Conservation (phyloP, 2,797 vertebrate species). For the Schizopygopsis pylzovi region DNA sequence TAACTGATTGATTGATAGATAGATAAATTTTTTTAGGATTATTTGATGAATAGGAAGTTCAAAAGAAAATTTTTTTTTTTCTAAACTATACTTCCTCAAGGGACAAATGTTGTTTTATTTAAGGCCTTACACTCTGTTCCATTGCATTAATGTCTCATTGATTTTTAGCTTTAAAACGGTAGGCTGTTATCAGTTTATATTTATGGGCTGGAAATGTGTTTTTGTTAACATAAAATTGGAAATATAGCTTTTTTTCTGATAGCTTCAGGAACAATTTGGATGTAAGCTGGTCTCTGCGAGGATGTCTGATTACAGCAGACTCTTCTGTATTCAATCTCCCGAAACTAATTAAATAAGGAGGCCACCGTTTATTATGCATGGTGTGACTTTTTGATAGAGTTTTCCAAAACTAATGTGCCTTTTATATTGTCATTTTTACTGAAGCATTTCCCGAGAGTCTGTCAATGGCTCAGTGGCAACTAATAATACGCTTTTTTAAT, state of each 20-base stretch:
- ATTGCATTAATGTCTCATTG: not conserved
- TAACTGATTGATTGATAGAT: too few species aligned
- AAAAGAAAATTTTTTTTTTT: not conserved
- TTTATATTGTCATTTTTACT: constrained; percentile 31
- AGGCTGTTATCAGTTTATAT: not conserved
- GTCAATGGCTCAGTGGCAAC: not conserved
- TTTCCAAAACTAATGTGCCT: constrained; percentile 34
- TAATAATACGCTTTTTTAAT: constrained; percentile 27
- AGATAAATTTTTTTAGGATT: too few species aligned
- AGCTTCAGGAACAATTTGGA: constrained; percentile 3
- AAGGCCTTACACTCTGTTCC: not conserved
- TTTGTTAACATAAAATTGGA: constrained; percentile 9
- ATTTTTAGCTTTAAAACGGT: not conserved
- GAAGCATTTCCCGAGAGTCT: not conserved
- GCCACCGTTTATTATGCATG: constrained; percentile 27
- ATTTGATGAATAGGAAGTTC: not conserved
- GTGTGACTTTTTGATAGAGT: constrained; percentile 6
- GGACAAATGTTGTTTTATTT: constrained; percentile 1
- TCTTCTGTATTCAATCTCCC: constrained; percentile 12
- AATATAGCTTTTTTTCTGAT: constrained; percentile 21
- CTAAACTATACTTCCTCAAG: not conserved
- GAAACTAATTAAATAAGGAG: constrained; percentile 25
- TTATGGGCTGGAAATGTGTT: constrained; percentile 6
- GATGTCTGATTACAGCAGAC: not conserved
- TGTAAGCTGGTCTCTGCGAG: not conserved